phyloP scores from a whole-genome alignment of 2,888 invertebrate genomes.

The Tetrapedia diversipes region DNA sequence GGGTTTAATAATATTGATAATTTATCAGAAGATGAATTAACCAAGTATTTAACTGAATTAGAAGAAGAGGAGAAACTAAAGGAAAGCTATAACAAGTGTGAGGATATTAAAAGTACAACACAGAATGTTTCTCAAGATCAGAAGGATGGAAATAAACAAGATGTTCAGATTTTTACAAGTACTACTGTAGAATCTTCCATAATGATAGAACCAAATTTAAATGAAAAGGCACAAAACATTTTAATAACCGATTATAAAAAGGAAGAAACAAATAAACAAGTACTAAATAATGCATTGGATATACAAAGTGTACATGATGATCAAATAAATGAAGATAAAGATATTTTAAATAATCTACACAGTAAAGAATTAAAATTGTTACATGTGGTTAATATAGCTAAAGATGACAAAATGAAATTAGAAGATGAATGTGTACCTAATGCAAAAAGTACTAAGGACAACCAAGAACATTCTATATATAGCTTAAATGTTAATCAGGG shows the following conservation, averaged over 20 bases:
- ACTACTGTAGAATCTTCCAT: constrained; percentile 75
- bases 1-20: constrained; percentile 78
- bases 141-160: constrained; percentile 76
- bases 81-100: constrained; percentile 16
- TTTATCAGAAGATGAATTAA: constrained; percentile 81
- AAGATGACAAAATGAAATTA: constrained; percentile 7
- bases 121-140: constrained; percentile 30
- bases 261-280: constrained; percentile 57
- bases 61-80: constrained; percentile 80
- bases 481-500: constrained; percentile 24
- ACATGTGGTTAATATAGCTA: neutral
- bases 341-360: constrained; percentile 15
- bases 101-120: constrained; percentile 26
- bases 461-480: constrained; percentile 28
- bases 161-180: constrained; percentile 76
- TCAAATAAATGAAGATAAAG: constrained; percentile 47
- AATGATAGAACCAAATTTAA: constrained; percentile 73
- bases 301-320: constrained; percentile 64
- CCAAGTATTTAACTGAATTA: constrained; percentile 81
- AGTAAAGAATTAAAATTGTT: constrained; percentile 16
- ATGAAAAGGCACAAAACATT: constrained; percentile 76
- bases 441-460: constrained; percentile 13
- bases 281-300: constrained; percentile 69
- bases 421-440: constrained; percentile 13
- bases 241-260: constrained; percentile 76